These are phyloP conservation scores for Tretioscincus oriximinensis DNA, from an alignment of 2,113 vertebrate genomes.

Conservation along the genomic window DNA sequence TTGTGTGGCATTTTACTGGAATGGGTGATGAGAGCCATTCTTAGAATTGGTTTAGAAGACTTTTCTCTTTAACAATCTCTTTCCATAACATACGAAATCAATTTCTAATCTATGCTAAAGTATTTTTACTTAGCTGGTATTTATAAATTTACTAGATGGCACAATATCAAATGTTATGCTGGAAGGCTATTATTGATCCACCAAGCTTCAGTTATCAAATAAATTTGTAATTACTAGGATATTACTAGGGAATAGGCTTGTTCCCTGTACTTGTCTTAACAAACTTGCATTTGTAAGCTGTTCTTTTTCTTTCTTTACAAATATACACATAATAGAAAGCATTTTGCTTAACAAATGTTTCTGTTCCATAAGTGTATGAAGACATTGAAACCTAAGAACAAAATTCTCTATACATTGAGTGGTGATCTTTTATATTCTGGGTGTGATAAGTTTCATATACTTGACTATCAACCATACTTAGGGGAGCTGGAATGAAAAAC, in stretches of 20 bases:
- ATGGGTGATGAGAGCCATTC: conserved; percentile 14
- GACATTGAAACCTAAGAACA: neutral
- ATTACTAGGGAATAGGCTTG: conserved; percentile 1
- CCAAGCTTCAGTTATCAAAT: conserved; percentile 30
- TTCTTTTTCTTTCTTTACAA: neutral
- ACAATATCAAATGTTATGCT: conserved; percentile 41
- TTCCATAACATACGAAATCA: conserved; percentile 3
- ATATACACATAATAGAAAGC: conserved; percentile 10
- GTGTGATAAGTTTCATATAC: neutral
- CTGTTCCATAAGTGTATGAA: neutral
- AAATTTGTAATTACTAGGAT: conserved; percentile 34
- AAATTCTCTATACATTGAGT: too few relatives aligned
- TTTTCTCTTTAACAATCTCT: conserved; percentile 33
- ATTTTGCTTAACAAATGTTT: conserved; percentile 9
- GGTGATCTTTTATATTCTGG: neutral
- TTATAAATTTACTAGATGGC: conserved; percentile 1
- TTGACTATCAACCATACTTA: neutral
- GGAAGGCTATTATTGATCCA: conserved; percentile 35
- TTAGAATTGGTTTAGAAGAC: neutral
- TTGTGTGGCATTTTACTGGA: conserved; percentile 1
- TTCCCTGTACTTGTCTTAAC: conserved; percentile 23
- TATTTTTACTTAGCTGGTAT: conserved; percentile 28
- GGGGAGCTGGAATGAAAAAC: neutral
- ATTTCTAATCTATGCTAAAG: conserved; percentile 18
- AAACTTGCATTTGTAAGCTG: conserved; percentile 34